Evolutionary conservation across 2,888 invertebrate genomes (phyloP), one percentile per base, ranked within the genome.

Genomic region (Ectropis crepuscularia): DNA sequence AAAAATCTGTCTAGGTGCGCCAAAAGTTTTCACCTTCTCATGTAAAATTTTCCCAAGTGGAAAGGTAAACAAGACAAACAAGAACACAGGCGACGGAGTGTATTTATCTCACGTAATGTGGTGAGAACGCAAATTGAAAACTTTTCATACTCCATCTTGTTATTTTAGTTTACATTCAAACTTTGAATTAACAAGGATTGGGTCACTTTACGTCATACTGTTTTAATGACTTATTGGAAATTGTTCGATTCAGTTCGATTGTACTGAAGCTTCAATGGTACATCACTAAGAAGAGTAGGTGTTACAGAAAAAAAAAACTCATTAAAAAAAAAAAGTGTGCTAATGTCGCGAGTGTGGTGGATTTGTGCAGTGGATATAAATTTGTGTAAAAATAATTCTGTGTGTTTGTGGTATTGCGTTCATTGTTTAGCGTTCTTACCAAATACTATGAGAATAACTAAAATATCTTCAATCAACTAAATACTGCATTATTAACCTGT

Each of bases 401-500:
- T 45, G 55, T 59, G 55, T 61, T 61, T 46, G n/a, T 46, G 7
- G 39, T 39, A 55, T 0, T 2, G 50, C 65, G 43, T 63, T 10
- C 11, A 5, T 11, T 48, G 37, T 55, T 39, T 36, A 12, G 41
- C 38, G 49, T 57, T 53, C 4, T 53, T 42, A 12, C 43, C 2
- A 9, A 60, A 48, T 49, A 36, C 47, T 5, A 38, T 61, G 38
- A 9, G 28, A 11, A 51, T 28, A 51, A 38, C 38, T 0, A 0
- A 36, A 53, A 53, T 10, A 6, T 60, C 70, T 48, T 55, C 54
- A 39, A 58, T 54, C 53, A 68, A 37, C 77, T 81, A 81, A 82
- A 83, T 82, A 86, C 81, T 83, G 80, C 82, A 82, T 88, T 88
- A 83, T 79, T 88, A 88, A 88, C 89, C 91, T 91, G 91, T 91